Evolutionary conservation across 2,797 vertebrate genomes (phyloP).

Genomic region (Periophthalmus magnuspinnatus): DNA sequence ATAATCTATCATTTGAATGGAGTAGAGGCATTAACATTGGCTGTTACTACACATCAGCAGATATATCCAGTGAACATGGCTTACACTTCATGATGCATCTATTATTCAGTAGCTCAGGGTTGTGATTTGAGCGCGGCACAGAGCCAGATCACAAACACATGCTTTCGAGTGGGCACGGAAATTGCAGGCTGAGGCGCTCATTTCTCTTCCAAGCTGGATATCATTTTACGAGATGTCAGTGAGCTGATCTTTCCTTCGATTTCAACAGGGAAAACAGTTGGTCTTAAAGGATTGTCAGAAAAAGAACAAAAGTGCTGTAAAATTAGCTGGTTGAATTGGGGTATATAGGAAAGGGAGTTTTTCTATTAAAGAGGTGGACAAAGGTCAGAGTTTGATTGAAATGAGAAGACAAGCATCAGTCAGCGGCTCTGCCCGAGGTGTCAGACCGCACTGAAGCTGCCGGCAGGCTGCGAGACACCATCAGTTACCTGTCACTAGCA

Average conservation of each 20-base stretch:
- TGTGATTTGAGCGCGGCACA: conserved; percentile 47
- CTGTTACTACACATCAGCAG: conserved; percentile 36
- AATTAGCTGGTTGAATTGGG: conserved; percentile 9
- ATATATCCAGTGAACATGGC: conserved; percentile 57
- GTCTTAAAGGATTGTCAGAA: neutral
- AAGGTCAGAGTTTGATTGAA: conserved; percentile 52
- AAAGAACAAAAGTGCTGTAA: neutral
- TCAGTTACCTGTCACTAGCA: conserved; percentile 59
- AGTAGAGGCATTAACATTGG: conserved; percentile 23
- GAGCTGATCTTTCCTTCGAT: conserved; percentile 16
- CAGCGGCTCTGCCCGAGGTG: conserved; percentile 46
- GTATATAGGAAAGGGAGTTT: neutral
- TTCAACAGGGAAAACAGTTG: conserved; percentile 17
- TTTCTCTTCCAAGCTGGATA: conserved; percentile 16
- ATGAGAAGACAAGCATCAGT: conserved; percentile 54
- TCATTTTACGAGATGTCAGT: conserved; percentile 4
- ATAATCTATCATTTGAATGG: conserved; percentile 36
- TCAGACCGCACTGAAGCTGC: conserved; percentile 40
- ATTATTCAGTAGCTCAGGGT: conserved; percentile 51
- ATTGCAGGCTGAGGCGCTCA: conserved; percentile 13
- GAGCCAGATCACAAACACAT: conserved; percentile 41
- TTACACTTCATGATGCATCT: conserved; percentile 67
- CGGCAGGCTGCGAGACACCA: conserved; percentile 43
- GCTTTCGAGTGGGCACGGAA: conserved; percentile 24
- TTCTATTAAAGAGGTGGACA: conserved; percentile 38